Evolutionary conservation across 2,113 vertebrate species (phyloP).

Genomic region (Pithys albifrons): DNA sequence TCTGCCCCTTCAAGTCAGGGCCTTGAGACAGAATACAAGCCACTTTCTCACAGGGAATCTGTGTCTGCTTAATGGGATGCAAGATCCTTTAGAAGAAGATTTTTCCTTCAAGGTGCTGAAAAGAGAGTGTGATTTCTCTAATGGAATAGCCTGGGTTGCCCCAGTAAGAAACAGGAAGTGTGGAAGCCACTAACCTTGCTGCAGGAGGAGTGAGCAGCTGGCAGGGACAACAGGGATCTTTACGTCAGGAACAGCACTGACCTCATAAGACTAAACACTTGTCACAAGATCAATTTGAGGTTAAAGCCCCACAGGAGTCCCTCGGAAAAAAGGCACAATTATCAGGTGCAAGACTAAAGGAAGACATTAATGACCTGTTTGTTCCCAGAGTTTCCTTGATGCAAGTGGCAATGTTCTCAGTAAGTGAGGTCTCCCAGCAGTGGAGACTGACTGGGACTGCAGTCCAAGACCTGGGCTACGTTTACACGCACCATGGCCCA

Average conservation of each 20-base stretch:
- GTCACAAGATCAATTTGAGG: background rate
- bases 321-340: background rate
- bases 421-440: background rate
- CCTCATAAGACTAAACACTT: background rate
- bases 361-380: background rate
- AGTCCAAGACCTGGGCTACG: background rate
- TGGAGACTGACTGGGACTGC: background rate
- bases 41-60: background rate
- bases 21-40: background rate
- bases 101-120: background rate
- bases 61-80: background rate
- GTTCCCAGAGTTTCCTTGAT: background rate
- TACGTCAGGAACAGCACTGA: background rate
- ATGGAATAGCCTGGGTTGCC: background rate
- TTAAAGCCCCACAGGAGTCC: background rate
- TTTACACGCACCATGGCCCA: background rate
- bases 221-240: background rate
- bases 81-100: background rate
- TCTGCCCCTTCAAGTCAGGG: background rate
- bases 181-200: background rate
- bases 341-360: background rate
- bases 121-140: background rate
- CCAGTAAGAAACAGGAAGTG: background rate
- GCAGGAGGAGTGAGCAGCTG: background rate
- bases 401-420: background rate